Conservation (phyloP, 2,797 vertebrate genomes). For the Hemitrygon akajei region DNA sequence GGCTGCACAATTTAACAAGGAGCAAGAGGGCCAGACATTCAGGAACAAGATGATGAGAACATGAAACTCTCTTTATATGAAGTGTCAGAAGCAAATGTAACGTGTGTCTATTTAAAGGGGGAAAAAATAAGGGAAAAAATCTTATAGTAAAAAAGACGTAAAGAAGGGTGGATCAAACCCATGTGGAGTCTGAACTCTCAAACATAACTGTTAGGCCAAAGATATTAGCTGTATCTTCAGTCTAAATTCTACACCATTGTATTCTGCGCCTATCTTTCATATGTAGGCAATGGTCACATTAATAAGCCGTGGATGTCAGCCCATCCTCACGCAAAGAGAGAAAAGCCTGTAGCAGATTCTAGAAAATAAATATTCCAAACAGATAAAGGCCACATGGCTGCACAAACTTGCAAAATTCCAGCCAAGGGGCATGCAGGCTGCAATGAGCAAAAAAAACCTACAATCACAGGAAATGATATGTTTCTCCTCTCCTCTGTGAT, state of each 20-base stretch:
- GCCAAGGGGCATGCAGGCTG: neutral
- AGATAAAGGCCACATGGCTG: neutral
- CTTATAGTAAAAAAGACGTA: neutral
- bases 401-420: neutral
- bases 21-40: neutral
- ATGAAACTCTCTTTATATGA: too few species aligned
- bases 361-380: neutral
- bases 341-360: neutral
- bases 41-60: neutral
- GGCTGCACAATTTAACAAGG: neutral
- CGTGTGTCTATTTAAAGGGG: neutral
- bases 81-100: neutral
- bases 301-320: neutral
- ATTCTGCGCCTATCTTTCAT: neutral
- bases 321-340: neutral
- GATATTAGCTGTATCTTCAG: neutral
- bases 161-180: neutral
- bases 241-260: neutral
- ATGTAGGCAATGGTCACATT: neutral
- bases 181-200: neutral
- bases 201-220: neutral
- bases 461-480: neutral
- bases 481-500: neutral
- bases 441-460: neutral
- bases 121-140: neutral